These are phyloP conservation scores for Hypomecis punctinalis DNA, from an alignment of 2,888 invertebrate species.

Conservation along the genomic window DNA sequence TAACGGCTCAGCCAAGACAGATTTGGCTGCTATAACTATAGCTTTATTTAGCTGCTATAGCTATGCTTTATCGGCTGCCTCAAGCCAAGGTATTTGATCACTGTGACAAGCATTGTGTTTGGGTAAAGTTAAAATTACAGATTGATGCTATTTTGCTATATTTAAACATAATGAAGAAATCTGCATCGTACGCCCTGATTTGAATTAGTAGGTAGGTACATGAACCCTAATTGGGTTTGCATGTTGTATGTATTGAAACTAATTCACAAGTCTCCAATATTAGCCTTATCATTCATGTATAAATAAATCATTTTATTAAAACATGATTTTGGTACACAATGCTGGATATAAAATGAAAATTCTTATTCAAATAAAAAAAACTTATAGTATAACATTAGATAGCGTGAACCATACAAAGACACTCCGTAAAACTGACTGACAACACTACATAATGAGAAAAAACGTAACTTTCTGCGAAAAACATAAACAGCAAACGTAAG, in stretches of 20 bases:
- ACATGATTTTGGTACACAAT: not conserved
- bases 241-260: too few relatives aligned
- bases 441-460: slow-evolving; percentile 8
- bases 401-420: slow-evolving; percentile 4
- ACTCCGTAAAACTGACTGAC: slow-evolving; percentile 2
- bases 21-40: slow-evolving; percentile 7
- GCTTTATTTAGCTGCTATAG: not conserved
- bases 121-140: too few relatives aligned
- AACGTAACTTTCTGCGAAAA: slow-evolving; percentile 9
- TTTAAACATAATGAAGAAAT: too few relatives aligned
- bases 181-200: too few relatives aligned
- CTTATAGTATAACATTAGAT: not conserved
- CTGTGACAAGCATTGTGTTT: not conserved
- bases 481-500: slow-evolving; percentile 18
- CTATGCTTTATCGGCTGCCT: not conserved
- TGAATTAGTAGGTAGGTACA: too few relatives aligned
- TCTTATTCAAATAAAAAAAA: slow-evolving; percentile 1
- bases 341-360: not conserved
- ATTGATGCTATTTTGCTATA: too few relatives aligned
- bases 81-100: not conserved
- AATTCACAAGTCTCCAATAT: too few relatives aligned
- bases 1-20: slow-evolving; percentile 18
- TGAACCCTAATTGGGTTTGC: too few relatives aligned
- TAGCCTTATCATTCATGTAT: too few relatives aligned
- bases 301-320: too few relatives aligned